These are phyloP conservation scores for Cisticola juncidis DNA, from an alignment of 2,113 vertebrate species.

Conservation along the genomic window DNA sequence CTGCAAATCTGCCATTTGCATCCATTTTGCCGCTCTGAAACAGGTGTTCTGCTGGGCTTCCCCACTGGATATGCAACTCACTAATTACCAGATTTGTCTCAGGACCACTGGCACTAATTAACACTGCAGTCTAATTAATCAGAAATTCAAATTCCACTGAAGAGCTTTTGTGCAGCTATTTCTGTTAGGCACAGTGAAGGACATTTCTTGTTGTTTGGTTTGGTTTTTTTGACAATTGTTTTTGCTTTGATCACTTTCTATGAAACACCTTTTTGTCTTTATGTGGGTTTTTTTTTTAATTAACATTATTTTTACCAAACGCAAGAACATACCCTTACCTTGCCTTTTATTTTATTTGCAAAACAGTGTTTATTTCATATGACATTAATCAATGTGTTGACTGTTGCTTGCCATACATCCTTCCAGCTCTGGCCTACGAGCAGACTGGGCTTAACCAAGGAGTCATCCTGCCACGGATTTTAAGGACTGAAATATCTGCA, in stretches of 20 bases:
- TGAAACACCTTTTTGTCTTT: not conserved
- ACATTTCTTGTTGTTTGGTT: not conserved
- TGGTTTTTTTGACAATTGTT: not conserved
- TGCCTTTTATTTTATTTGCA: not conserved
- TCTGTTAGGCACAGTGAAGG: not conserved
- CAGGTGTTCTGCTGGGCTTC: slow-evolving; percentile 28
- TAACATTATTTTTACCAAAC: not conserved
- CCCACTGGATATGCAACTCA: not conserved
- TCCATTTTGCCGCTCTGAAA: not conserved
- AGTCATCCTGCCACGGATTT: not conserved
- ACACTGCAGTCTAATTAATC: slow-evolving; percentile 62
- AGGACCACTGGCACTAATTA: slow-evolving; percentile 65
- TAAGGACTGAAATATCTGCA: not conserved
- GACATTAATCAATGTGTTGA: not conserved
- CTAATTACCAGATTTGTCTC: slow-evolving; percentile 47
- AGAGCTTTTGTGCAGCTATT: slow-evolving; percentile 23
- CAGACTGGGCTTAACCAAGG: not conserved
- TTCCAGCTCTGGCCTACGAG: not conserved
- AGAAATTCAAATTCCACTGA: slow-evolving; percentile 51
- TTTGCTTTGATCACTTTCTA: not conserved
- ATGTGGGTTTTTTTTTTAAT: not conserved
- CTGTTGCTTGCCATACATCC: not conserved
- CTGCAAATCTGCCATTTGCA: not conserved
- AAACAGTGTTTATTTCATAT: not conserved
- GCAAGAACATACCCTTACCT: not conserved